Evolutionary conservation across 2,113 vertebrate genomes (phyloP).

Genomic region (Formicarius rufipectus): DNA sequence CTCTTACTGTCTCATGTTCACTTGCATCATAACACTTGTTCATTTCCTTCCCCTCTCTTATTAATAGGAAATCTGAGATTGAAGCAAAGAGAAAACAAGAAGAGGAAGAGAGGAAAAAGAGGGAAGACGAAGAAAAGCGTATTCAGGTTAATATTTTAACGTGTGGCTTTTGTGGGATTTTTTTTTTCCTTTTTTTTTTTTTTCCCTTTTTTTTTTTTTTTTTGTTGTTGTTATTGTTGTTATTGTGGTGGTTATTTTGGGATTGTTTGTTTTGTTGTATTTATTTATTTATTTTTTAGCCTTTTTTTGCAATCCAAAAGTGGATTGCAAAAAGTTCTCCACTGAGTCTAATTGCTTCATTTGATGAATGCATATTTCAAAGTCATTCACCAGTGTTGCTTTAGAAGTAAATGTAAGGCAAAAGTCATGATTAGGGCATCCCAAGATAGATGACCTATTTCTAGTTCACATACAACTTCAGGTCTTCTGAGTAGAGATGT

Average conservation of each 20-base stretch:
- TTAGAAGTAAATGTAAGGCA: not conserved
- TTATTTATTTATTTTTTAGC: not conserved
- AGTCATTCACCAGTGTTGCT: not conserved
- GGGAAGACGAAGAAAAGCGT: slow-evolving; percentile 88
- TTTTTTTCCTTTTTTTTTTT: too few species aligned
- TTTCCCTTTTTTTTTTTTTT: too few species aligned
- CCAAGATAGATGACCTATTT: not conserved
- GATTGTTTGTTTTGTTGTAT: not conserved
- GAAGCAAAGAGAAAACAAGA: slow-evolving; percentile 93
- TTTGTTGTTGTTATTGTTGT: too few species aligned
- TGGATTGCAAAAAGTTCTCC: too few species aligned
- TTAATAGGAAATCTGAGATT: slow-evolving; percentile 90
- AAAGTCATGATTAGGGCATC: not conserved
- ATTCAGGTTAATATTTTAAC: slow-evolving; percentile 80
- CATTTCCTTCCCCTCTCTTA: not conserved
- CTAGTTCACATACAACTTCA: not conserved
- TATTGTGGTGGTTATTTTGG: not conserved
- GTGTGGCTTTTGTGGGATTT: not conserved
- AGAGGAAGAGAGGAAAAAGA: slow-evolving; percentile 92
- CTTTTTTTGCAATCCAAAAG: too few species aligned
- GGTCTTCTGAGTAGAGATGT: not conserved
- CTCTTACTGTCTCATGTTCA: not conserved
- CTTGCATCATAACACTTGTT: not conserved
- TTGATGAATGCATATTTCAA: not conserved
- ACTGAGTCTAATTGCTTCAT: not conserved